Evolutionary conservation across 2,888 invertebrate genomes (phyloP).

Genomic region (Stegophylla sp.): DNA sequence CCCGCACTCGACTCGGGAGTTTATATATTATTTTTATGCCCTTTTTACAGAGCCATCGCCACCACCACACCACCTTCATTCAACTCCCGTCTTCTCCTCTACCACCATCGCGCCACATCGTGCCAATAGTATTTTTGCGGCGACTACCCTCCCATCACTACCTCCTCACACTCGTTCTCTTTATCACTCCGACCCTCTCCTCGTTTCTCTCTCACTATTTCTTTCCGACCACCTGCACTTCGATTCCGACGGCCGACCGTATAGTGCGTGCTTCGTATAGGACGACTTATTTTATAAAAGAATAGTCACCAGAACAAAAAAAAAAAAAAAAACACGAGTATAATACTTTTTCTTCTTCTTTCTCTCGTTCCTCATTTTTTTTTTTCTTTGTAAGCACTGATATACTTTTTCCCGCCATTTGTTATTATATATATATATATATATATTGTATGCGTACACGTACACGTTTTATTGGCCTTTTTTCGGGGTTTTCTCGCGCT

Average conservation of each 20-base stretch:
- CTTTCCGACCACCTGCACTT: background rate
- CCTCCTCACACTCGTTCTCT: too few species aligned
- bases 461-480: constrained; percentile 18
- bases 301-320: background rate
- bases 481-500: background rate
- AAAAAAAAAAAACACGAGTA: constrained; percentile 14
- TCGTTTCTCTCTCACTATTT: background rate
- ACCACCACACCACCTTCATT: background rate
- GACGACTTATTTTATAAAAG: constrained; percentile 40
- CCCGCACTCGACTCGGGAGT: constrained; percentile 20
- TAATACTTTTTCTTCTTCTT: background rate
- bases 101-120: background rate
- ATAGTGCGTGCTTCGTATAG: constrained; percentile 3
- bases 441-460: background rate
- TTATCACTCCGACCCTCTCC: too few species aligned
- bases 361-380: too few species aligned
- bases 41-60: constrained; percentile 17
- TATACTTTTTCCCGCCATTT: constrained; percentile 1
- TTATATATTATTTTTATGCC: constrained; percentile 48
- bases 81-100: background rate
- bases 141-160: background rate
- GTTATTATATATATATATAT: background rate
- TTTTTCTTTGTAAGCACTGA: background rate
- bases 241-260: background rate
- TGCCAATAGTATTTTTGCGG: background rate